Percentiles rank a stretch among this genome's conserved stretches.
Evolutionary conservation across 2,888 invertebrate species (phyloP).

Genomic region (Drosophila longiperda): DNA sequence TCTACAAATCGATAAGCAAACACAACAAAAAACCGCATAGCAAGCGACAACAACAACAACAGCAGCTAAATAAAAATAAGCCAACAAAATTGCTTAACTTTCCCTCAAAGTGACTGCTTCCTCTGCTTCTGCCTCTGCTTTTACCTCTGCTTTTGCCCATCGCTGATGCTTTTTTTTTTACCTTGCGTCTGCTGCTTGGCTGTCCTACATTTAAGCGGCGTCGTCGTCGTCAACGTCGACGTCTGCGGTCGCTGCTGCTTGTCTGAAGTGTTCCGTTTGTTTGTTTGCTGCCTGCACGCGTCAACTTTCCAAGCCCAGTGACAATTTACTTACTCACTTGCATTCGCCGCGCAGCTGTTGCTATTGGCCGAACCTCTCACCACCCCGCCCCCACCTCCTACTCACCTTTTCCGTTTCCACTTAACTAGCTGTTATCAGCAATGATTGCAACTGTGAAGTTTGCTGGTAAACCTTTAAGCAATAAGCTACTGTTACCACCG

Average conservation of each 20-base stretch:
- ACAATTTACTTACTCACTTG: slow-evolving; percentile 61
- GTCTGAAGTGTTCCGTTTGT: slow-evolving; percentile 61
- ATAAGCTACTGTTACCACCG: slow-evolving; percentile 5
- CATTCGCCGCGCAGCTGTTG: slow-evolving; percentile 35
- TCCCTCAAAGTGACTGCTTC: slow-evolving; percentile 60
- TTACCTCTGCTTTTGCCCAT: slow-evolving; percentile 3
- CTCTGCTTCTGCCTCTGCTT: slow-evolving; percentile 17
- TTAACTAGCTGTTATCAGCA: slow-evolving; percentile 9
- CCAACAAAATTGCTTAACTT: slow-evolving; percentile 60
- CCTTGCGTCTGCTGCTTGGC: slow-evolving; percentile 48
- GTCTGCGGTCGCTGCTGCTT: slow-evolving; percentile 13
- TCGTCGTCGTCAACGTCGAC: slow-evolving; percentile 26
- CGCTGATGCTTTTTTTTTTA: slow-evolving; percentile 20
- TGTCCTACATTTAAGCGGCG: slow-evolving; percentile 66
- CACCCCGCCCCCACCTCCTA: not conserved
- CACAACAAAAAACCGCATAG: slow-evolving; percentile 12
- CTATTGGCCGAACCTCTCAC: not conserved
- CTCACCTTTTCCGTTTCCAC: not conserved
- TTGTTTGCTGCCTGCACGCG: slow-evolving; percentile 50
- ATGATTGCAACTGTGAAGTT: slow-evolving; percentile 25
- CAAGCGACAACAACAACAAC: slow-evolving; percentile 18
- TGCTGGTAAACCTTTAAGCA: slow-evolving; percentile 6
- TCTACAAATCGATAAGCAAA: slow-evolving; percentile 71
- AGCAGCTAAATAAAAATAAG: slow-evolving; percentile 11
- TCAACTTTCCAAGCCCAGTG: slow-evolving; percentile 64